These are phyloP conservation scores for Anguilla pacifica DNA, from an alignment of 2,797 vertebrate genomes.

Conservation along the genomic window DNA sequence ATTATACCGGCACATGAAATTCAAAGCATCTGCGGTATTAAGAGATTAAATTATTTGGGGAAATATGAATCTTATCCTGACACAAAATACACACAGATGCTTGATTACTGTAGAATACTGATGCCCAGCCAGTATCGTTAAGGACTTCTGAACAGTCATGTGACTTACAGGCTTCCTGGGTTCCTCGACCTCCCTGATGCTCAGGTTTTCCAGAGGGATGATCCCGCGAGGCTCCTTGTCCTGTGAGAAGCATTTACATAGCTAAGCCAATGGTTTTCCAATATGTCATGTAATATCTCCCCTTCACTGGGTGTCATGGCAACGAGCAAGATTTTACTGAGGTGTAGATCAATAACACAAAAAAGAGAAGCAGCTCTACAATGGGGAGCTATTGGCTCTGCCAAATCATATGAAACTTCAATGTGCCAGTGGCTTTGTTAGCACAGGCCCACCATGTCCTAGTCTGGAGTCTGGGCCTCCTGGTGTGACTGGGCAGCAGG, in stretches of 20 bases:
- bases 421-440: conserved; percentile 16
- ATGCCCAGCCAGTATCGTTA: not conserved
- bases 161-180: conserved; percentile 89
- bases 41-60: not conserved
- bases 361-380: not conserved
- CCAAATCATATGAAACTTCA: not conserved
- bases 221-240: conserved; percentile 97
- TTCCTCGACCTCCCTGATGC: conserved; percentile 95
- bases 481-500: conserved; percentile 60
- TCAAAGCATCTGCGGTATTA: not conserved
- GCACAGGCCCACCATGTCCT: conserved; percentile 46
- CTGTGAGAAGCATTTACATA: conserved; percentile 59
- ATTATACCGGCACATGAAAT: not conserved
- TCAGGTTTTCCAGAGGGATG: conserved; percentile 95
- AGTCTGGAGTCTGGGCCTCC: conserved; percentile 26
- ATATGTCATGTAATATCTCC: not conserved
- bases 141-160: too few species aligned
- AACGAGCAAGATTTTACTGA: not conserved
- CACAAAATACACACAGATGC: not conserved
- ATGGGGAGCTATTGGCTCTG: not conserved
- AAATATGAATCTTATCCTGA: not conserved
- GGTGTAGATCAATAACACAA: not conserved
- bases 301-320: not conserved
- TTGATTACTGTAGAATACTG: not conserved
- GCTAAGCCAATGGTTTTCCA: not conserved